These are phyloP conservation scores for Pelecanus crispus DNA, from an alignment of 2,113 vertebrate species.

Conservation along the genomic window DNA sequence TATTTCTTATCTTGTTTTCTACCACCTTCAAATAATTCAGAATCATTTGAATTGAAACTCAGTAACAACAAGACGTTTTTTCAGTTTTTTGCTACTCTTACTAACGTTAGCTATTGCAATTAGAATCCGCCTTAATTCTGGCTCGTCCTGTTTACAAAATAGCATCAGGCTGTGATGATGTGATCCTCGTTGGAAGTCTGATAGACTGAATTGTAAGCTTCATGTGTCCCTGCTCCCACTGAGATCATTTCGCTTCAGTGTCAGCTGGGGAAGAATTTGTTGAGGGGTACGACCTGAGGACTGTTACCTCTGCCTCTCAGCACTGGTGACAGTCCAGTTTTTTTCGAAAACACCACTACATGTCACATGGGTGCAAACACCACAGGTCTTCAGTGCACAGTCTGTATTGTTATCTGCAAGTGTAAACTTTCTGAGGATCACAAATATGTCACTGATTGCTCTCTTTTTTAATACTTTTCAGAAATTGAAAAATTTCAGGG, in stretches of 20 bases:
- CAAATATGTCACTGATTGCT: not conserved
- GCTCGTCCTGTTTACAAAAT: not conserved
- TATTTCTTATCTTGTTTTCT: not conserved
- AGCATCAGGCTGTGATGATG: not conserved
- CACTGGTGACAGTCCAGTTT: not conserved
- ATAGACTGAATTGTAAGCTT: not conserved
- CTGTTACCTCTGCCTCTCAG: not conserved
- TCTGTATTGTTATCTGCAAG: not conserved
- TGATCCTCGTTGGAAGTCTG: not conserved
- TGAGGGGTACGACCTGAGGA: too few species aligned
- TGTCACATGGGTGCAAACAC: accelerated
- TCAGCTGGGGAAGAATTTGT: not conserved
- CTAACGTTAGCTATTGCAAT: not conserved
- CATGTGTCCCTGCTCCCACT: not conserved
- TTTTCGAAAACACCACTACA: not conserved
- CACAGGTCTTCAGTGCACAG: accelerated
- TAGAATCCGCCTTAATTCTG: not conserved
- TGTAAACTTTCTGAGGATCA: not conserved
- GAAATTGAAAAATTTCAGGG: conserved; percentile 96
- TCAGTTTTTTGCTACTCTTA: not conserved
- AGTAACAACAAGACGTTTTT: not conserved
- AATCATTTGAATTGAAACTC: not conserved
- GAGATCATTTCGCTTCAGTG: not conserved
- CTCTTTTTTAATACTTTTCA: conserved; percentile 64
- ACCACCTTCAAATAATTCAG: not conserved